phyloP scores from a whole-genome alignment of 2,113 vertebrate genomes.

The Colossoma macropomum region DNA sequence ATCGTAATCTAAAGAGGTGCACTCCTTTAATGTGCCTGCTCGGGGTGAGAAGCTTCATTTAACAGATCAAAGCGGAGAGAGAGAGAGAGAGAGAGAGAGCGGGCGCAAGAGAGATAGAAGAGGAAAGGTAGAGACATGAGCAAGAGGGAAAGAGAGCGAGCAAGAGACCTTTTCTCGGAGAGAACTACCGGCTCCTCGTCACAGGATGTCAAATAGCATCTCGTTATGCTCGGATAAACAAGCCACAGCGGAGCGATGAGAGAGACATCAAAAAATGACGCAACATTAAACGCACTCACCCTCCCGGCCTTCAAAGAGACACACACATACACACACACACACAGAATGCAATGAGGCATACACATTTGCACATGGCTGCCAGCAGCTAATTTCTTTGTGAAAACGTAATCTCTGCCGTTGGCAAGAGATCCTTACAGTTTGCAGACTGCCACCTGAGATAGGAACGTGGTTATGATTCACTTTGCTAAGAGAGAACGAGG shows the following conservation, averaged over 20 bases:
- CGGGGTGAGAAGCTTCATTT: constrained; percentile 37
- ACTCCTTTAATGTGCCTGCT: constrained; percentile 37
- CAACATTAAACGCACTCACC: background rate
- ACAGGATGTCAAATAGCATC: constrained; percentile 30
- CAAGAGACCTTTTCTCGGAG: background rate
- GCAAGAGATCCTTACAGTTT: background rate
- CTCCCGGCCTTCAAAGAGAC: background rate
- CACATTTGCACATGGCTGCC: constrained; percentile 27
- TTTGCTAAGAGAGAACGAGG: background rate
- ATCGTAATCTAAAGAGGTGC: constrained; percentile 22
- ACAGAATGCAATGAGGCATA: background rate
- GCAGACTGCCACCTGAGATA: constrained; percentile 10
- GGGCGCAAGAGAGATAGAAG: constrained; percentile 33
- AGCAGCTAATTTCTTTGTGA: constrained; percentile 25
- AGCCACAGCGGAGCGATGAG: constrained; percentile 17
- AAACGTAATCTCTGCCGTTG: constrained; percentile 2
- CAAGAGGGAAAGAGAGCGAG: constrained; percentile 10
- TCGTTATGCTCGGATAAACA: constrained; percentile 32
- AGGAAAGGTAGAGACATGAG: constrained; percentile 3
- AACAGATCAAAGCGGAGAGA: constrained; percentile 19
- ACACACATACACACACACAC: background rate
- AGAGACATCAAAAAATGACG: background rate
- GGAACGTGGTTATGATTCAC: background rate
- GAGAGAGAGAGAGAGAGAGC: background rate
- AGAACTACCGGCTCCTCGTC: constrained; percentile 17